These are phyloP conservation scores for Crotophaga sulcirostris DNA, from an alignment of 2,113 vertebrate species.

Conservation along the genomic window DNA sequence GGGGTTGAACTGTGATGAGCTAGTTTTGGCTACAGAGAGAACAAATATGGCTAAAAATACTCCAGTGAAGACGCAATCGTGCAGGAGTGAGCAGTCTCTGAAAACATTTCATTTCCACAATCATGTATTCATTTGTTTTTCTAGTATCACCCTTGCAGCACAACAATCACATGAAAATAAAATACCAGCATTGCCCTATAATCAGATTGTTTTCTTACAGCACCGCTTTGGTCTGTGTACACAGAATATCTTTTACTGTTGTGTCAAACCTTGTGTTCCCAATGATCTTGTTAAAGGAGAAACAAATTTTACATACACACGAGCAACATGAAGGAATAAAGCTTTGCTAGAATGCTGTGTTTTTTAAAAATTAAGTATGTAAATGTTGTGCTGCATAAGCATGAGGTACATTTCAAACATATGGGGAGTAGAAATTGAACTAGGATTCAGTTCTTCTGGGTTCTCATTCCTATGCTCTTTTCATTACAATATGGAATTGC, in stretches of 20 bases:
- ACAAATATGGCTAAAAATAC: background rate
- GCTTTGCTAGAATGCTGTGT: constrained; percentile 1
- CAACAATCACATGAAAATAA: background rate
- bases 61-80: background rate
- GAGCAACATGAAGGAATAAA: background rate
- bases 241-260: background rate
- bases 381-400: constrained; percentile 60
- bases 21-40: background rate
- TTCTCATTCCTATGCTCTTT: constrained; percentile 24
- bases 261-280: background rate
- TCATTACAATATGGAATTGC: constrained; percentile 1
- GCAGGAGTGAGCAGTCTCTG: background rate
- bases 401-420: constrained; percentile 43
- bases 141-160: background rate
- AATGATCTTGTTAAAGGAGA: background rate
- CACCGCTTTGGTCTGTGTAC: background rate
- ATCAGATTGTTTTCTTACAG: background rate
- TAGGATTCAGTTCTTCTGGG: constrained; percentile 30
- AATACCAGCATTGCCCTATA: background rate
- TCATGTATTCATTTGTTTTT: background rate
- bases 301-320: constrained; percentile 14
- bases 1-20: background rate
- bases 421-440: constrained; percentile 18
- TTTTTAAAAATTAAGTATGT: constrained; percentile 50
- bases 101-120: background rate